A percentile compares a stretch with the other conserved stretches of the same genome.
phyloP scores from a whole-genome alignment of 2,113 vertebrate species.

The Raja brachyura region DNA sequence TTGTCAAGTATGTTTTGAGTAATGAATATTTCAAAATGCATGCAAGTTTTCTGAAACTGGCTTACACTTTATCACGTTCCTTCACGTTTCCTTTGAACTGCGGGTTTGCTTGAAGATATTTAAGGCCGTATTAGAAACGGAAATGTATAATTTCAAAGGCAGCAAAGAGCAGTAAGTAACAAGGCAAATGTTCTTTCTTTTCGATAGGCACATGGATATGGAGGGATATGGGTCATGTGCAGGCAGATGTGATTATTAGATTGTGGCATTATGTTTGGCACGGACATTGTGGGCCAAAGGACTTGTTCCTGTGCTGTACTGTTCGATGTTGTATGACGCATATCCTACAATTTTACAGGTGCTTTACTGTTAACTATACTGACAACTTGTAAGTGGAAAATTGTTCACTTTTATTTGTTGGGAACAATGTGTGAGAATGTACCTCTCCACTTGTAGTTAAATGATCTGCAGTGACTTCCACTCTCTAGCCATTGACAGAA shows the following conservation, averaged over 20 bases:
- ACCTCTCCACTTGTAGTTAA: background rate
- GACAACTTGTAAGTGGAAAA: background rate
- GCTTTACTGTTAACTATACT: background rate
- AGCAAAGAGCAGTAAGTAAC: background rate
- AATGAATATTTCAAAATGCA: constrained; percentile 12
- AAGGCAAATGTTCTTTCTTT: background rate
- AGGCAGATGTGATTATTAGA: too few species aligned
- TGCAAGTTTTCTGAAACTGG: background rate
- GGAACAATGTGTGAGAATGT: background rate
- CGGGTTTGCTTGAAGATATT: background rate
- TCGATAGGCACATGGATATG: too few species aligned
- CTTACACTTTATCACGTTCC: background rate
- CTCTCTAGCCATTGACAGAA: background rate
- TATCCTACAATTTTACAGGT: too few species aligned
- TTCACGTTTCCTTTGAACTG: background rate
- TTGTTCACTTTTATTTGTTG: background rate
- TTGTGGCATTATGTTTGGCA: too few species aligned
- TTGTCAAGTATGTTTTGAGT: constrained; percentile 6
- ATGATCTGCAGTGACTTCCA: background rate
- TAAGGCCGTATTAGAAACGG: background rate
- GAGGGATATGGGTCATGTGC: too few species aligned
- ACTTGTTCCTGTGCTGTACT: too few species aligned
- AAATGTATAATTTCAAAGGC: background rate
- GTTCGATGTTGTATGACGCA: too few species aligned
- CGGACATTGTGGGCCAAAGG: too few species aligned